These are phyloP conservation scores for Lerema accius DNA, from an alignment of 1,140 invertebrate species.

Conservation along the genomic window DNA sequence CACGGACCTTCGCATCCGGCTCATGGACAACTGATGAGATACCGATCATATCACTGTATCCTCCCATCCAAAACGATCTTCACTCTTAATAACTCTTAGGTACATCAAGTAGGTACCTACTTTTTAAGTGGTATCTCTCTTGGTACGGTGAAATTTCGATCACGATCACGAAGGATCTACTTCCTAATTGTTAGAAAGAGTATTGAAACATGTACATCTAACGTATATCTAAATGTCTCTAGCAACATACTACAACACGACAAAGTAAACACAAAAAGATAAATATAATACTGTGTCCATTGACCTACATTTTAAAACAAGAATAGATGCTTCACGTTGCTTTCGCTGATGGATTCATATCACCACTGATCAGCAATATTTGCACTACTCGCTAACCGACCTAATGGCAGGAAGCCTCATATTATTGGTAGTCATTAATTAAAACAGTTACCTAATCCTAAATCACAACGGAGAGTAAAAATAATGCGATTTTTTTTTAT, in stretches of 20 bases:
- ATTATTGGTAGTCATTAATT: not conserved
- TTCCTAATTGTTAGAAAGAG: not conserved
- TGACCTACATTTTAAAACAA: slow-evolving; percentile 27
- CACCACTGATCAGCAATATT: slow-evolving; percentile 7
- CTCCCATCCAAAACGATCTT: slow-evolving; percentile 43
- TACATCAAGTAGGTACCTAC: too few relatives aligned
- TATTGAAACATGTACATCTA: too few relatives aligned
- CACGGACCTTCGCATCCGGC: slow-evolving; percentile 78
- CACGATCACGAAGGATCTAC: too few relatives aligned
- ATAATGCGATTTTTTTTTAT: too few relatives aligned
- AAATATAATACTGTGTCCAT: slow-evolving; percentile 18
- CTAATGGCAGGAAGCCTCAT: not conserved
- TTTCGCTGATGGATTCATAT: slow-evolving; percentile 19
- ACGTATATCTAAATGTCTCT: too few relatives aligned
- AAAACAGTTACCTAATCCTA: too few relatives aligned
- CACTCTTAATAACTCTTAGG: not conserved
- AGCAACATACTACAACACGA: too few relatives aligned
- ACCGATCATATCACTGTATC: slow-evolving; percentile 48
- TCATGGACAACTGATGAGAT: slow-evolving; percentile 67
- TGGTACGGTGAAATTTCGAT: too few relatives aligned
- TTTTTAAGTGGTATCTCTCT: too few relatives aligned
- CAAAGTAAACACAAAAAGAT: slow-evolving; percentile 19
- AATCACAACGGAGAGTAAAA: too few relatives aligned
- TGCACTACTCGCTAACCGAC: not conserved
- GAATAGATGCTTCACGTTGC: slow-evolving; percentile 21